A percentile compares a stretch with the other conserved stretches of the same genome.
Evolutionary conservation across 2,888 invertebrate genomes (phyloP).

Genomic region (Nycteola revayana): DNA sequence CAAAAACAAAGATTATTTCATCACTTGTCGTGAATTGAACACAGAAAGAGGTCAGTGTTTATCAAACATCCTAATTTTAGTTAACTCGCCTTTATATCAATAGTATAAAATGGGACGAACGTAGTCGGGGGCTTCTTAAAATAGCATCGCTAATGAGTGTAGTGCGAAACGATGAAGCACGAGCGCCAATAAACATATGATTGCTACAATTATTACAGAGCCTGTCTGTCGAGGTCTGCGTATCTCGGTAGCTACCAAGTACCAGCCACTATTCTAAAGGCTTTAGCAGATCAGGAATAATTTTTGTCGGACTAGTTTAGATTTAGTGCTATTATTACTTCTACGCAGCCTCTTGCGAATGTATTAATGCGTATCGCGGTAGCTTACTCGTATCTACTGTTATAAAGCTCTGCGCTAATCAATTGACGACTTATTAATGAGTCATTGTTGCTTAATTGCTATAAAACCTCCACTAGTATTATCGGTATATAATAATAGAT

Average conservation of each 20-base stretch:
- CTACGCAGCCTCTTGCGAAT: too few relatives aligned
- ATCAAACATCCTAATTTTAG: conserved; percentile 23
- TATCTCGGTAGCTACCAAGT: conserved; percentile 39
- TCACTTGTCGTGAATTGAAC: background rate
- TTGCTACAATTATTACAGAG: conserved; percentile 47
- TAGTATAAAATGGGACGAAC: conserved; percentile 51
- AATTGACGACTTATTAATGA: too few relatives aligned
- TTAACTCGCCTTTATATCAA: conserved; percentile 23
- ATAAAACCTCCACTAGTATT: too few relatives aligned
- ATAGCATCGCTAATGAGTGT: conserved; percentile 58
- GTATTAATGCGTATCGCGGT: too few relatives aligned
- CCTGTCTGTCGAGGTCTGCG: conserved; percentile 27
- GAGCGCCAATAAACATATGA: conserved; percentile 65
- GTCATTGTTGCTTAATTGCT: too few relatives aligned
- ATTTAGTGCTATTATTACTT: too few relatives aligned
- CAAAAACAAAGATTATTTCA: background rate
- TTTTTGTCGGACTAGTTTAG: too few relatives aligned
- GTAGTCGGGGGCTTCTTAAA: conserved; percentile 52
- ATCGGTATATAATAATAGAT: too few relatives aligned
- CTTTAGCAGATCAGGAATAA: too few relatives aligned
- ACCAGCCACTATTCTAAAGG: too few relatives aligned
- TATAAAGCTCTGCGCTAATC: too few relatives aligned
- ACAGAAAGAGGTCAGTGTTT: conserved; percentile 17
- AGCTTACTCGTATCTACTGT: too few relatives aligned
- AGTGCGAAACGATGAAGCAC: conserved; percentile 58